Evolutionary conservation across 2,797 vertebrate species (phyloP), one percentile per base, ranked within the genome.

Genomic region (Centropyge bicolor): DNA sequence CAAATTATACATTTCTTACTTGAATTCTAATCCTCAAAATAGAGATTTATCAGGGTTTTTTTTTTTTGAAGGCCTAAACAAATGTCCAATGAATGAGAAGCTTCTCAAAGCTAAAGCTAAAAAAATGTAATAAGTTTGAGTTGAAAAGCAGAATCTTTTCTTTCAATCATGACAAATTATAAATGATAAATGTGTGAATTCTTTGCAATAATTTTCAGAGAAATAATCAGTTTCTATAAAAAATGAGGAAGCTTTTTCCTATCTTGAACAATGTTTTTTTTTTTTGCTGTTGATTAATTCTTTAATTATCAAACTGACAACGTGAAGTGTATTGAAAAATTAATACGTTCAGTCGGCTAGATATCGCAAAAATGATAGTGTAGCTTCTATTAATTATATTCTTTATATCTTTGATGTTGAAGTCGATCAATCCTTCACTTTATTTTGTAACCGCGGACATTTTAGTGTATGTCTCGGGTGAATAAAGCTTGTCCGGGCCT

Each of bases 371-470:
- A 69, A 63, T 69, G 20, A 62, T 48, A 8, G 5, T 48, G 49
- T 55, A 27, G 41, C 49, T 78, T 80, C 17, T 49, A 60, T 74
- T 77, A 67, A 80, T 74, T 3, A 16, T 70, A 20, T 56, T 65
- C 22, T 69, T 66, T 54, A 57, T 73, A 57, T 73, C 57, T 78
- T 61, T 73, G 45, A 74, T 77, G 57, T 10, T 80, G 22, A 72
- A 56, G 35, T 60, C 2, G 2, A 54, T 71, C 36, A 27, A 51
- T 48, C 61, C 12, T 49, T 77, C n/a, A 56, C 57, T 70, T 78
- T 49, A 38, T 69, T 64, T 76, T 76, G 57, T 74, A 54, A 83
- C 78, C 31, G 65, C 49, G 31, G 73, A 57, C 57, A 75, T 45
- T 48, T 82, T 1, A 68, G 61, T 45, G 24, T 24, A 51, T 45